Conservation (phyloP, 2,113 vertebrate genomes). For the Corythornis cristatus region DNA sequence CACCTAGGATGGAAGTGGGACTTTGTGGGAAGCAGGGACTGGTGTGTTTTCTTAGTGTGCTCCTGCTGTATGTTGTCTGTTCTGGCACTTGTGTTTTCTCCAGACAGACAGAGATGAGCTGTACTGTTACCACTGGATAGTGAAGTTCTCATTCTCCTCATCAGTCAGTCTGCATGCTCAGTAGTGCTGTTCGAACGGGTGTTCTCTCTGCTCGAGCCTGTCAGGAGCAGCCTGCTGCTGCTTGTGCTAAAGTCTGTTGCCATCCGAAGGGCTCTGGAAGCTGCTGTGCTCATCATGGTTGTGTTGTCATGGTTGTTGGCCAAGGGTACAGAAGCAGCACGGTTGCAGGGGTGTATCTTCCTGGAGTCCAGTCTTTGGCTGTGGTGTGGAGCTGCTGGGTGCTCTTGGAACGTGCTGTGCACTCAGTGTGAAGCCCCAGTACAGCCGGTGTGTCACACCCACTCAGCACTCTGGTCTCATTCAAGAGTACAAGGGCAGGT, state of each 20-base stretch:
- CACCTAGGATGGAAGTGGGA: background rate
- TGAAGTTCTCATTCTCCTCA: background rate
- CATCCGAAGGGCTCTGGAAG: background rate
- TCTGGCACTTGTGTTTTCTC: background rate
- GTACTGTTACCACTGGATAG: background rate
- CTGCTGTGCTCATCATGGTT: background rate
- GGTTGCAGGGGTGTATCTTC: background rate
- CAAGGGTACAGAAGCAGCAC: background rate
- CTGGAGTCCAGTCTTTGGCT: background rate
- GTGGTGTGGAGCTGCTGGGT: background rate
- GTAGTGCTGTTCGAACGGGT: background rate
- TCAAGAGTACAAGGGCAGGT: background rate
- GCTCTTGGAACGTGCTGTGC: accelerated
- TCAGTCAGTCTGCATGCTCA: background rate
- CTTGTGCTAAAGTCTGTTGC: background rate
- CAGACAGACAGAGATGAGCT: background rate
- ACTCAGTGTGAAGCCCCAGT: accelerated
- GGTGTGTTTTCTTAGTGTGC: background rate
- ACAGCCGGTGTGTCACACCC: accelerated
- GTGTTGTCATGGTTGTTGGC: background rate
- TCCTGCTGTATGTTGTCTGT: background rate
- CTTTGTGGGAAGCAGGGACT: background rate
- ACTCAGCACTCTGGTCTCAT: background rate
- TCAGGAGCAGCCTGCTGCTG: background rate
- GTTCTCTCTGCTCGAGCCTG: background rate